phyloP scores from a whole-genome alignment of 2,113 vertebrate species.

The Apodemus sylvaticus region DNA sequence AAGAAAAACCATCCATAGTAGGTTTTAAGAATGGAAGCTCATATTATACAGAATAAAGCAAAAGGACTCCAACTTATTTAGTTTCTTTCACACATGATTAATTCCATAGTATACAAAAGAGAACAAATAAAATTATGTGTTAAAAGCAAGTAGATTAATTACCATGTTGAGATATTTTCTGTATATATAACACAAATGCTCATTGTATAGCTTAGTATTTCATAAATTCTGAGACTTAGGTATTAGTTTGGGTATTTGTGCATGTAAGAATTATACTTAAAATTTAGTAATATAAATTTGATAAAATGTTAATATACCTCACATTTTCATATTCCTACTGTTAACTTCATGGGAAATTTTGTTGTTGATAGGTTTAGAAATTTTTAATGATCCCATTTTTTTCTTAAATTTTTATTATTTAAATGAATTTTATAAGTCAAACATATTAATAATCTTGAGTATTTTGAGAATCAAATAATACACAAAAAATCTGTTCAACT shows the following conservation, averaged over 20 bases:
- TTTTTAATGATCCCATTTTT: no score
- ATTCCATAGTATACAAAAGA: conserved; percentile 14
- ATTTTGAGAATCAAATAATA: no score
- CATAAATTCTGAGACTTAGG: not conserved
- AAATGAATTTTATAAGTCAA: no score
- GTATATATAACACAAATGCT: not conserved
- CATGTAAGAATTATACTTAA: not conserved
- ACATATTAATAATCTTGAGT: no score
- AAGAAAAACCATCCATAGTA: no score
- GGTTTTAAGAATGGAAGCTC: no score
- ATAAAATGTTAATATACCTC: not conserved
- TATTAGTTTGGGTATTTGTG: conserved; percentile 27
- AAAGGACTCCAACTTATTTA: not conserved
- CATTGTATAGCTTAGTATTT: not conserved
- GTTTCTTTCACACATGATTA: conserved; percentile 32
- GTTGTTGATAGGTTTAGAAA: not conserved
- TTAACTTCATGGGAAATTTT: not conserved
- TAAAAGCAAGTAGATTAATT: not conserved
- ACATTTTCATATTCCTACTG: conserved; percentile 1
- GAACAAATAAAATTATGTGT: not conserved
- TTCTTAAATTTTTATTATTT: no score
- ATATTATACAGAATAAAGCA: no score
- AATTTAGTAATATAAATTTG: not conserved
- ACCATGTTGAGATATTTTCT: not conserved
- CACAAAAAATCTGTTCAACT: no score